phyloP scores from a whole-genome alignment of 2,113 vertebrate species.

The Pedetes capensis region DNA sequence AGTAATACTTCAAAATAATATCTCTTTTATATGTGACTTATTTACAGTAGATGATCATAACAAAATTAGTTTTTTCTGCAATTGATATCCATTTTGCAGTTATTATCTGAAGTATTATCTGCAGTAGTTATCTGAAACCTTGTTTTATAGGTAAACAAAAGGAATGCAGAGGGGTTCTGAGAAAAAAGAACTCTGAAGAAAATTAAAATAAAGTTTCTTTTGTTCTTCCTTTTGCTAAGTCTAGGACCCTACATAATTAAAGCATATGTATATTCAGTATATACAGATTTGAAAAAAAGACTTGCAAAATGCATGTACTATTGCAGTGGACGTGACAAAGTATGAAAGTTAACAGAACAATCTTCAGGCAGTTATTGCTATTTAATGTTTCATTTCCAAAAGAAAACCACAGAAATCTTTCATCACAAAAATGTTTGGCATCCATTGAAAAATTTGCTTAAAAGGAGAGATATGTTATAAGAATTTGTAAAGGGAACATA shows the following conservation, averaged over 20 bases:
- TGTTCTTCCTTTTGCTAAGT: neutral
- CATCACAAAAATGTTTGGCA: neutral
- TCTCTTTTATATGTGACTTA: neutral
- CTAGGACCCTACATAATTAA: neutral
- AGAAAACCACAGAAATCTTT: neutral
- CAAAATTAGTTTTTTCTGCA: neutral
- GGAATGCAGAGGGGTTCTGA: neutral
- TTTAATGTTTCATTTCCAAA: neutral
- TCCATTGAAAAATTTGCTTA: neutral
- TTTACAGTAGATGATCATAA: neutral
- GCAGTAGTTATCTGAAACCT: neutral
- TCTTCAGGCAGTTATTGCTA: neutral
- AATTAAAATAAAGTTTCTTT: neutral
- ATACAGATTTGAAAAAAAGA: neutral
- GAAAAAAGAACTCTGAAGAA: neutral
- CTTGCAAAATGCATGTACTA: neutral
- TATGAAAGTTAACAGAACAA: neutral
- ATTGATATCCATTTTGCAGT: neutral
- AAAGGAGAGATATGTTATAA: neutral
- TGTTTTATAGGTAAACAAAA: neutral
- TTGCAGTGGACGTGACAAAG: neutral
- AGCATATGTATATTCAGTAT: neutral
- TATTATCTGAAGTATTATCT: no score
- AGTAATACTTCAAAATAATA: neutral
- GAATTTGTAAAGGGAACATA: neutral